Evolutionary conservation across 2,797 vertebrate genomes (phyloP).

Genomic region (Crax fasciolata): DNA sequence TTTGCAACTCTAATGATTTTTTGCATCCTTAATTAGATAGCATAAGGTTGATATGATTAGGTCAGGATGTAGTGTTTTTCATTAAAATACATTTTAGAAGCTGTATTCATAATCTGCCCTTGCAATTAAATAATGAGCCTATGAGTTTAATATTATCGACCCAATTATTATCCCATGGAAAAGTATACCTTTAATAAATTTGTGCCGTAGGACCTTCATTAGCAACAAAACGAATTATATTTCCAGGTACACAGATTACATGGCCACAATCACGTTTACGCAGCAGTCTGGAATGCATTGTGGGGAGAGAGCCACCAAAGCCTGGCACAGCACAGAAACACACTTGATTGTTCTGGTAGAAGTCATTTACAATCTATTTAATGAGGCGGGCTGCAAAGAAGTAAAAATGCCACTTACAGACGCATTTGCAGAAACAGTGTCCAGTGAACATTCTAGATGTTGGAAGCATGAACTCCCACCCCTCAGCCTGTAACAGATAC

Average conservation of each 20-base stretch:
- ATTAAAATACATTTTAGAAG: constrained; percentile 99
- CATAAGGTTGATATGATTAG: constrained; percentile 99
- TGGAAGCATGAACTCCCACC: not conserved
- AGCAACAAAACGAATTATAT: constrained; percentile 82
- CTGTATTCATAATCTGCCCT: constrained; percentile 98
- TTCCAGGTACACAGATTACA: constrained; percentile 82
- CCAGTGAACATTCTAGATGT: not conserved
- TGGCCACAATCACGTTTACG: constrained; percentile 58
- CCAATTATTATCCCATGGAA: constrained; percentile 97
- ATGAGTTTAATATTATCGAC: constrained; percentile 96
- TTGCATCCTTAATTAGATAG: constrained; percentile 99
- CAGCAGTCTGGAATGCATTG: constrained; percentile 55
- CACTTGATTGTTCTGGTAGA: constrained; percentile 58
- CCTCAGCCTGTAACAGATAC: not conserved
- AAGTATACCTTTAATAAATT: constrained; percentile 97
- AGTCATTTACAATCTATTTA: constrained; percentile 57
- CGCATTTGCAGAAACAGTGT: not conserved
- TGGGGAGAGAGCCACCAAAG: constrained; percentile 7
- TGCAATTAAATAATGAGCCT: constrained; percentile 99
- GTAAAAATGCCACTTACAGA: not conserved
- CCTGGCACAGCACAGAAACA: constrained; percentile 7
- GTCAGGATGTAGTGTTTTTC: constrained; percentile 99
- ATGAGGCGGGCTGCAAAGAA: not conserved
- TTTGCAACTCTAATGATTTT: constrained; percentile 99
- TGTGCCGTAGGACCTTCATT: constrained; percentile 95